Conservation (phyloP, 2,888 invertebrate species). For the Drosophila crucigera region DNA sequence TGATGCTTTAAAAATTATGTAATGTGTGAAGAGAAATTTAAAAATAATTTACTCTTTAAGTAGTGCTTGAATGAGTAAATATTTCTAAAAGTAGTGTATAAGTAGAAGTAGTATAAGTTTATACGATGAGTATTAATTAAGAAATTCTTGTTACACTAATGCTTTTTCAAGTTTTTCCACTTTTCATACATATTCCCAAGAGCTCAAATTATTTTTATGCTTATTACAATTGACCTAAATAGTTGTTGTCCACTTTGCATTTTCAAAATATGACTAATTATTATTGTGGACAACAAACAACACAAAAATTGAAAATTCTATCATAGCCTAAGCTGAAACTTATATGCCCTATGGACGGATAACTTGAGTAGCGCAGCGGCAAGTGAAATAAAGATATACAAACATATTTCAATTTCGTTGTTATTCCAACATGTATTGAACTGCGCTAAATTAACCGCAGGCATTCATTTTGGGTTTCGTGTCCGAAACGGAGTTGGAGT, state of each 20-base stretch:
- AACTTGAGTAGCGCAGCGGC: slow-evolving; percentile 29
- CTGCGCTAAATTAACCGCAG: slow-evolving; percentile 80
- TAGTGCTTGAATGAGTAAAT: background rate
- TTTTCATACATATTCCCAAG: too few relatives aligned
- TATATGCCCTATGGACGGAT: slow-evolving; percentile 20
- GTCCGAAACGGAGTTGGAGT: slow-evolving; percentile 31
- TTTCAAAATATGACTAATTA: background rate
- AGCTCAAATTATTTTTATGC: too few relatives aligned
- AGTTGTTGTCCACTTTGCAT: background rate
- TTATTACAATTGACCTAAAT: background rate
- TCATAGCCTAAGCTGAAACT: background rate
- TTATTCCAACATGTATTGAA: slow-evolving; percentile 54
- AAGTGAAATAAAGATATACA: slow-evolving; percentile 61
- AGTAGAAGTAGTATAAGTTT: background rate
- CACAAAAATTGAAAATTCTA: too few relatives aligned
- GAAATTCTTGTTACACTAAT: background rate
- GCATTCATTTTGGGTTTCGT: slow-evolving; percentile 64
- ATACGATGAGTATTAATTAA: background rate
- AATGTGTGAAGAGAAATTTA: too few relatives aligned
- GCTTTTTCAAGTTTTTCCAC: background rate
- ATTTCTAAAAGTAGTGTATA: background rate
- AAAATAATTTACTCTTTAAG: background rate
- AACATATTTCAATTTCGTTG: slow-evolving; percentile 72
- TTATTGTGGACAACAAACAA: background rate
- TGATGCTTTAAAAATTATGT: too few relatives aligned